Percentiles rank a stretch among this genome's conserved stretches.
Evolutionary conservation across 2,888 invertebrate species (phyloP).

Genomic region (Lithophane semibrunnea): DNA sequence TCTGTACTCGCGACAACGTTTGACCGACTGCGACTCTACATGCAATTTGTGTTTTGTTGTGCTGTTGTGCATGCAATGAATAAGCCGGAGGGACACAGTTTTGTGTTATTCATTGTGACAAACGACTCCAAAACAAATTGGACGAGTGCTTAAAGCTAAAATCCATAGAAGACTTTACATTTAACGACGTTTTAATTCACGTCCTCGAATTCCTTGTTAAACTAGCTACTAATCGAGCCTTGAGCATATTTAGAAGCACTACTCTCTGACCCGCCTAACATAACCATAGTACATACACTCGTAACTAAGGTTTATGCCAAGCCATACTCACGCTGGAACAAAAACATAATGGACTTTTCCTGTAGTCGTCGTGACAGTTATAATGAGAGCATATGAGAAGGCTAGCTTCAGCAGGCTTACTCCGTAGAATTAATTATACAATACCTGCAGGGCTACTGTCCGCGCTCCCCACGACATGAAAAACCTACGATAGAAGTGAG

Average conservation of each 20-base stretch:
- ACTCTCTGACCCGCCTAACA: not conserved
- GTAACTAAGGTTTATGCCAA: conserved; percentile 8
- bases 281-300: not conserved
- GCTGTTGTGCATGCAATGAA: not conserved
- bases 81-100: not conserved
- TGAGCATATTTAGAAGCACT: not conserved
- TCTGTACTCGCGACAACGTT: conserved; percentile 8
- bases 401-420: not conserved
- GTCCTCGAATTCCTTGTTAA: not conserved
- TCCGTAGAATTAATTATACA: not conserved
- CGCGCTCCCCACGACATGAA: not conserved
- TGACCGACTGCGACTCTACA: not conserved
- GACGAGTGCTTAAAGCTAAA: not conserved
- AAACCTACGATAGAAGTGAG: not conserved
- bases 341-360: conserved; percentile 17
- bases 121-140: not conserved
- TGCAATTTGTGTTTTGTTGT: not conserved
- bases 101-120: not conserved
- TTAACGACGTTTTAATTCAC: not conserved
- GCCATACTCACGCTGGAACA: not conserved
- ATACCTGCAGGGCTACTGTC: not conserved
- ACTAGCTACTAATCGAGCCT: not conserved
- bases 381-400: not conserved
- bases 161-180: not conserved
- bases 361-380: conserved; percentile 19